Evolutionary conservation across 2,797 vertebrate species (phyloP).

Genomic region (Mustela erminea): DNA sequence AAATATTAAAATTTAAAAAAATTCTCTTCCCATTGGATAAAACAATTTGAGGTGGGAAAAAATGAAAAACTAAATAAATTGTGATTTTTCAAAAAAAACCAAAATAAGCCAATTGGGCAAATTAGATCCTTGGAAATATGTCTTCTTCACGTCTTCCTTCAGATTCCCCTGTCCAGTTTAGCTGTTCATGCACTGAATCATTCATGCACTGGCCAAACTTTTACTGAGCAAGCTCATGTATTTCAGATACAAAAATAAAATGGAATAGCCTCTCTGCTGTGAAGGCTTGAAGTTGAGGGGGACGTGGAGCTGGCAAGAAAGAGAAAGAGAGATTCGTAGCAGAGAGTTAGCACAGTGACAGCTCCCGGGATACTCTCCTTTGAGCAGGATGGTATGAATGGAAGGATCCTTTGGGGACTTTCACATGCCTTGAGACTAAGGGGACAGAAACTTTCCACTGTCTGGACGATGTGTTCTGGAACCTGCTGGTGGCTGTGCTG

Average conservation of each 20-base stretch:
- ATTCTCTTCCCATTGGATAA: constrained; percentile 43
- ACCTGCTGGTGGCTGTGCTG: background rate
- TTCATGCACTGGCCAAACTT: background rate
- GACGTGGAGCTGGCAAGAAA: background rate
- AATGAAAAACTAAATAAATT: constrained; percentile 34
- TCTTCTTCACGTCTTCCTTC: background rate
- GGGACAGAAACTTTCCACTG: background rate
- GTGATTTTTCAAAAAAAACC: background rate
- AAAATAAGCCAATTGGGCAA: background rate
- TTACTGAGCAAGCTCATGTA: background rate
- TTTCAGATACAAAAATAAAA: background rate
- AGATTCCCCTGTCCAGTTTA: background rate
- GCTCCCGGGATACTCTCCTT: background rate
- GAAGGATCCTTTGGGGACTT: background rate
- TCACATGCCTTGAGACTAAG: background rate
- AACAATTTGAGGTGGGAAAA: background rate
- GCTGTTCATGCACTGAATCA: background rate
- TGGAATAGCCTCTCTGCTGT: background rate
- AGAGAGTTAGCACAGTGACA: background rate
- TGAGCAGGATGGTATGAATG: background rate
- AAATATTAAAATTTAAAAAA: background rate
- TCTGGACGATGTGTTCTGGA: background rate
- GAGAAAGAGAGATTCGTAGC: background rate
- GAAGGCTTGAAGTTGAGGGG: background rate
- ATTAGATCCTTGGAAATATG: background rate